These are phyloP conservation scores for Peucedramus taeniatus DNA, from an alignment of 2,113 vertebrate genomes.

Conservation along the genomic window DNA sequence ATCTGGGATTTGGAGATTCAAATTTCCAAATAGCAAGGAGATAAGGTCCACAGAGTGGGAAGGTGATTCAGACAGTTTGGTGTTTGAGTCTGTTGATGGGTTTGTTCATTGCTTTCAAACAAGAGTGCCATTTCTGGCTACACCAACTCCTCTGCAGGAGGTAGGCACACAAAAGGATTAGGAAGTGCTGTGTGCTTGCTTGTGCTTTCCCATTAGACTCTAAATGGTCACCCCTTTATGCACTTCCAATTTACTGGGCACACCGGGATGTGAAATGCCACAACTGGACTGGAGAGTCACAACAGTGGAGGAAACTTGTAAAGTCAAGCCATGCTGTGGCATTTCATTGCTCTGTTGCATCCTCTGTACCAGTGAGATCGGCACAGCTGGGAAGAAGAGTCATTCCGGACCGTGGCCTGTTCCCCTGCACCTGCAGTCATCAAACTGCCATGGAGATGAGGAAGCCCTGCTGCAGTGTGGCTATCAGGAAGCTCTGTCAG, in stretches of 20 bases:
- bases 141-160: not conserved
- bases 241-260: not conserved
- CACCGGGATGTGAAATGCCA: not conserved
- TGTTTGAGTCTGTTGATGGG: not conserved
- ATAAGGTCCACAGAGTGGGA: not conserved
- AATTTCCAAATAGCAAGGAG: not conserved
- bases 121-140: not conserved
- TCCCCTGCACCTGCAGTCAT: slow-evolving; percentile 80
- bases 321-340: not conserved
- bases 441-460: slow-evolving; percentile 87
- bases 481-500: slow-evolving; percentile 75
- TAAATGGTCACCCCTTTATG: not conserved
- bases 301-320: not conserved
- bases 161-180: not conserved
- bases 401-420: slow-evolving; percentile 70
- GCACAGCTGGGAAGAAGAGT: slow-evolving; percentile 74
- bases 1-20: not conserved
- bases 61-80: not conserved
- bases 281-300: not conserved
- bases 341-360: not conserved
- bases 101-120: not conserved
- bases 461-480: slow-evolving; percentile 77
- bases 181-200: not conserved
- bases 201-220: not conserved
- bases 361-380: slow-evolving; percentile 76